A percentile compares a stretch with the other conserved stretches of the same genome.
Conservation (phyloP, 1,140 invertebrate genomes). For the Dreissena polymorpha region DNA sequence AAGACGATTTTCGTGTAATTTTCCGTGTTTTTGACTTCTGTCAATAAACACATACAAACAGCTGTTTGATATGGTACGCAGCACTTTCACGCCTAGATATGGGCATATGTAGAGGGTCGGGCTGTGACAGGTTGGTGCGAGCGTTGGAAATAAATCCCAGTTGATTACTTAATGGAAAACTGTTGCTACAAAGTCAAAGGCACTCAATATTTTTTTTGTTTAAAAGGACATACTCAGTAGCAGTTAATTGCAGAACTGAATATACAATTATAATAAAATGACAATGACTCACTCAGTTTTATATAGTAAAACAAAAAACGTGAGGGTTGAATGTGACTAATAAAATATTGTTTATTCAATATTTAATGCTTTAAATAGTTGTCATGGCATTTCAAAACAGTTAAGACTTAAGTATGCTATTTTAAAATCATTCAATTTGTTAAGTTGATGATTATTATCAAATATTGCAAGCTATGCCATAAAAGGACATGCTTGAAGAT, state of each 20-base stretch:
- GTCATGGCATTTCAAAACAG: no score
- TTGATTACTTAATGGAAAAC: neutral
- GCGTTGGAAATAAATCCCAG: constrained; percentile 10
- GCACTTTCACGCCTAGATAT: neutral
- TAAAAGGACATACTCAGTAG: no score
- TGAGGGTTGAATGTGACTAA: no score
- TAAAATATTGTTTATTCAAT: no score
- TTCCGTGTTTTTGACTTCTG: constrained; percentile 29
- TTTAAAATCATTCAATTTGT: no score
- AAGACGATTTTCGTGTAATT: neutral
- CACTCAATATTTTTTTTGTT: neutral
- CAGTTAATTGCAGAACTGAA: no score
- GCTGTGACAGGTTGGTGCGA: neutral
- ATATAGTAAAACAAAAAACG: no score
- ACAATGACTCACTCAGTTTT: neutral
- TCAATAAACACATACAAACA: constrained; percentile 29
- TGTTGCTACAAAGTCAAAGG: neutral
- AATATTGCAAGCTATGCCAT: no score
- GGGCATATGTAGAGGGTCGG: constrained; percentile 19
- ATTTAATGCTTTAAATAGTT: no score
- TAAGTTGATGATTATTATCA: no score
- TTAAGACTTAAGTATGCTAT: no score
- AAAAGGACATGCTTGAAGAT: no score
- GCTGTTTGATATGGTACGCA: constrained; percentile 12
- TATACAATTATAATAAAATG: neutral